Evolutionary conservation across 2,113 vertebrate species (phyloP).

Genomic region (Nanger granti): DNA sequence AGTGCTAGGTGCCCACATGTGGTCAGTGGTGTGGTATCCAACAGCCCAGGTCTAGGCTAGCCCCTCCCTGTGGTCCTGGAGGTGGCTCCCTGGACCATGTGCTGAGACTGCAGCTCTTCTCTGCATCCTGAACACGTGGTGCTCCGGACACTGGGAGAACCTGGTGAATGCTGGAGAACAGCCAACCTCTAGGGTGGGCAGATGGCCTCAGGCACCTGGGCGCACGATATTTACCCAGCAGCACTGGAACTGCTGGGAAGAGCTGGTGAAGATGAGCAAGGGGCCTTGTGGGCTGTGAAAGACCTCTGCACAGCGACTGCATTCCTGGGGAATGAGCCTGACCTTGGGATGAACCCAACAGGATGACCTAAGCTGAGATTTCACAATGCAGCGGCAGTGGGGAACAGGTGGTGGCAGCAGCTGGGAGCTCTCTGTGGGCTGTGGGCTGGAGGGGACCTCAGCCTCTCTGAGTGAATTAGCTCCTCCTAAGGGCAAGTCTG

Average conservation of each 20-base stretch:
- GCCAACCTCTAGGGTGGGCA: background rate
- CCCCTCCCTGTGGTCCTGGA: background rate
- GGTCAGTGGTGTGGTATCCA: accelerated
- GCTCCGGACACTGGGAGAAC: background rate
- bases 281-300: background rate
- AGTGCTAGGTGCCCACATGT: accelerated
- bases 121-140: background rate
- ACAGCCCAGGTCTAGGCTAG: accelerated
- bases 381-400: background rate
- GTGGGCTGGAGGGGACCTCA: background rate
- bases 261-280: background rate
- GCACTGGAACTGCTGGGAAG: accelerated
- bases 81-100: too few relatives aligned
- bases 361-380: background rate
- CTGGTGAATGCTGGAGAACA: background rate
- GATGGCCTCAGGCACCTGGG: background rate
- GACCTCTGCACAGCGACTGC: background rate
- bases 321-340: slow-evolving; percentile 11
- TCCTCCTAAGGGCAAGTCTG: accelerated
- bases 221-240: background rate
- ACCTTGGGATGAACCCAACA: background rate
- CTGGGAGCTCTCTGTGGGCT: background rate
- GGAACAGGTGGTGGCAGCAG: slow-evolving; percentile 6
- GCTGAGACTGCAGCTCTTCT: background rate
- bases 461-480: background rate